A percentile compares a stretch with the other conserved stretches of the same genome.
These are phyloP conservation scores for Ptiloglossa arizonensis DNA, from an alignment of 1,140 invertebrate genomes.

Conservation along the genomic window DNA sequence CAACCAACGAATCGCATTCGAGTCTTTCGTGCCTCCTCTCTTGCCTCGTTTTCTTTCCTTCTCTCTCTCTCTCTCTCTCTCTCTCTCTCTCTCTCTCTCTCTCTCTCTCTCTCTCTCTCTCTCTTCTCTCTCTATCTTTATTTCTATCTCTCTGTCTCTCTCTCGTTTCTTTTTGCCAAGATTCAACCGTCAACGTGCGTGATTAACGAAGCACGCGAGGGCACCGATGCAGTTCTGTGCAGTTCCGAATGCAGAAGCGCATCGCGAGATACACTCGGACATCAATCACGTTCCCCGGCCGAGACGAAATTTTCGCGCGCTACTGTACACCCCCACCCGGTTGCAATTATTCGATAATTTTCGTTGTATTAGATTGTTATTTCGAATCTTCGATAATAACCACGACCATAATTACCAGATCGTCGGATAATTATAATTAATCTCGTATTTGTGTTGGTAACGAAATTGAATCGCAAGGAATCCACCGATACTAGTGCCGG, in stretches of 20 bases:
- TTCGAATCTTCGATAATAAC: no score
- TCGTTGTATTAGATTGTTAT: no score
- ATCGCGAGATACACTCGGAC: constrained; percentile 10
- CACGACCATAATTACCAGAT: no score
- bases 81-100: neutral
- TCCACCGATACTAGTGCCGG: no score
- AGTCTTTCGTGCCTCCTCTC: constrained; percentile 8
- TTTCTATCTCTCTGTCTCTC: neutral
- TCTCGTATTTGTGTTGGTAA: no score
- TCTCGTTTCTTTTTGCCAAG: constrained; percentile 38
- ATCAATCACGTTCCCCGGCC: constrained; percentile 24
- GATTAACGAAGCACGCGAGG: constrained; percentile 52
- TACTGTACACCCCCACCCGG: neutral
- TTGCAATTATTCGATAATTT: neutral
- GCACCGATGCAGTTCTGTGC: constrained; percentile 8
- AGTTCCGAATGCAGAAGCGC: constrained; percentile 16
- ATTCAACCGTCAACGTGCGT: constrained; percentile 53
- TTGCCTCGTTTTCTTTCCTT: neutral
- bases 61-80: neutral
- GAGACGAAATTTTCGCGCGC: constrained; percentile 21
- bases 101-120: neutral
- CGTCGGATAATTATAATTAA: no score
- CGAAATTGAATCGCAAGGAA: no score
- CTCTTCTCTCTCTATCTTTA: no score
- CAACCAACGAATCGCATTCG: constrained; percentile 9